A percentile compares a stretch with the other conserved stretches of the same genome.
phyloP scores from a whole-genome alignment of 2,113 vertebrate species.

The Diphyllodes magnificus region DNA sequence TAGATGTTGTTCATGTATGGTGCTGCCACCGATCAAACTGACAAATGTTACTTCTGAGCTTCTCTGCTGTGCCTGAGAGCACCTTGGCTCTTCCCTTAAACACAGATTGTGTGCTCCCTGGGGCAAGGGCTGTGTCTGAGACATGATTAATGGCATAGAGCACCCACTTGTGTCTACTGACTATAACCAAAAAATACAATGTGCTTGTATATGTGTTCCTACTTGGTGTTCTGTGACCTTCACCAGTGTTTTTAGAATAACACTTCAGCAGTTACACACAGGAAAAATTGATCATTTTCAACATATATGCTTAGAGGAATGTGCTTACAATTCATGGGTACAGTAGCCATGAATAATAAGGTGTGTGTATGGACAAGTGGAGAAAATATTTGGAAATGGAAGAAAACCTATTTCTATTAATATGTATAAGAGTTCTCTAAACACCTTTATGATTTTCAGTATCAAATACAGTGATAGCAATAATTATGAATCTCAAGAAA shows the following conservation, averaged over 20 bases:
- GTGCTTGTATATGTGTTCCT: not conserved
- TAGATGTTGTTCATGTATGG: not conserved
- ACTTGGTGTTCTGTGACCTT: not conserved
- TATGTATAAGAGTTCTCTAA: not conserved
- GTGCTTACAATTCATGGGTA: not conserved
- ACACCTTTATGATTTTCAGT: not conserved
- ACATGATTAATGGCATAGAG: not conserved
- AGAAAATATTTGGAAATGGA: not conserved
- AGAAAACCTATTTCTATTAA: not conserved
- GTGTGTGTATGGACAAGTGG: not conserved
- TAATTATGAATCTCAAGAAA: slow-evolving; percentile 14
- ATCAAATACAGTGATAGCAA: not conserved
- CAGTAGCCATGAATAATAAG: not conserved
- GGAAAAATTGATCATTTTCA: not conserved
- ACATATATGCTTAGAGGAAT: not conserved
- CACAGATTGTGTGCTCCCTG: not conserved
- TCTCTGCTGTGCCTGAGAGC: not conserved
- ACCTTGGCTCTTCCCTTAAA: not conserved
- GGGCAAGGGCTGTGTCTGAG: not conserved
- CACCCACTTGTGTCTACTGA: not conserved
- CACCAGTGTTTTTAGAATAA: not conserved
- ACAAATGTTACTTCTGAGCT: not conserved
- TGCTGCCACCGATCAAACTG: not conserved
- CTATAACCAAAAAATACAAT: not conserved
- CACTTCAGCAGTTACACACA: not conserved